Evolutionary conservation across 2,888 invertebrate genomes (phyloP).

Genomic region (Syrphus vitripennis): DNA sequence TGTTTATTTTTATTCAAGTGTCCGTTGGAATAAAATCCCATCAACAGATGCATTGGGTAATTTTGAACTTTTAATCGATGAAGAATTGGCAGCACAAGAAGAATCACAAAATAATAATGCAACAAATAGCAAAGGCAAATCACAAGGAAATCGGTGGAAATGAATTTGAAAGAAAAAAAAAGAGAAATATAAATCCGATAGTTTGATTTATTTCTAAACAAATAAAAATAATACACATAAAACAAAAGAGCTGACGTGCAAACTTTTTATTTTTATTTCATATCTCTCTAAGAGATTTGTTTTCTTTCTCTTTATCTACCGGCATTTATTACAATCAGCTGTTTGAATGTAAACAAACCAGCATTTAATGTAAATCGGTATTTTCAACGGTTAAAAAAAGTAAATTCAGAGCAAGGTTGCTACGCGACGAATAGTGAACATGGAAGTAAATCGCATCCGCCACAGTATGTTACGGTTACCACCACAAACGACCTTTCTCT

Average conservation of each 20-base stretch:
- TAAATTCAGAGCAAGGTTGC: constrained; percentile 66
- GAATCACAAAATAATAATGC: constrained; percentile 76
- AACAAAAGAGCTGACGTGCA: constrained; percentile 44
- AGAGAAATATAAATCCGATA: not conserved
- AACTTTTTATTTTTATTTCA: constrained; percentile 15
- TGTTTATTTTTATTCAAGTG: constrained; percentile 80
- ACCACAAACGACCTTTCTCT: constrained; percentile 67
- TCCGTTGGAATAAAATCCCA: constrained; percentile 93
- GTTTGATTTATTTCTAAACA: not conserved
- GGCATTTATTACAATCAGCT: constrained; percentile 55
- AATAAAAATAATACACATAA: not conserved
- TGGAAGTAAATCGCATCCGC: constrained; percentile 51
- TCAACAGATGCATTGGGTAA: constrained; percentile 88
- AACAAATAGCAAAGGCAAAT: constrained; percentile 67
- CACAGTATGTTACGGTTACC: constrained; percentile 48
- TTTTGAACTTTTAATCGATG: constrained; percentile 92
- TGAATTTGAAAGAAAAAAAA: constrained; percentile 38
- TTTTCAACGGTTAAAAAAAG: constrained; percentile 21
- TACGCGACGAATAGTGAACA: constrained; percentile 26
- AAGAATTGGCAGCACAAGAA: constrained; percentile 88
- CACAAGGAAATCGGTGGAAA: constrained; percentile 78
- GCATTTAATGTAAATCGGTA: not conserved
- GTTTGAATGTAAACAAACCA: constrained; percentile 59
- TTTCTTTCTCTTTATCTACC: constrained; percentile 44
- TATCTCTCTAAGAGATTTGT: constrained; percentile 21